Base-by-base conservation (phyloP, 2,113 vertebrate genomes). In the Lichenostomus cassidix region DNA sequence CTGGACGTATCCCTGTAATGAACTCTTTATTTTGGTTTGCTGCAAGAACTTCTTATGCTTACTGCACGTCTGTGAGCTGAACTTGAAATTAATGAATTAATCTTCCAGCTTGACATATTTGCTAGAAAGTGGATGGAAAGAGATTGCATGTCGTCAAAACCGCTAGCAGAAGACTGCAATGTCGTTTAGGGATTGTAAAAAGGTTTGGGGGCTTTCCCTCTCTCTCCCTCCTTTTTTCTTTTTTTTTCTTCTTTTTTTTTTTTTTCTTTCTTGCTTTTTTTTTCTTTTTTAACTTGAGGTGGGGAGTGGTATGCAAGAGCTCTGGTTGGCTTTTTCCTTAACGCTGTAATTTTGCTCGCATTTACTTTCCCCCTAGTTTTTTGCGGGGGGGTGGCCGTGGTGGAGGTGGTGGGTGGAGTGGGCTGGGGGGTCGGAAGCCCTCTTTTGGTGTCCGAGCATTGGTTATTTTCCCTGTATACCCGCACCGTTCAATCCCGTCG, bases 21-120 rank as follows among this genome's bases (percentile, higher is more conserved):
- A 98, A 98, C 97, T 96, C 97, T 98, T 97, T 98, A 97, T 98
- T 98, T 95, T 83, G 95, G 94, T 98, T 96, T 97, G 95, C 95
- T 96, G 90, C 91, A 92, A 96, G 97, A 97, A 98, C 91, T 97
- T 97, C 89, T 94, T 96, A 93, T 33, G 74, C 89, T 91, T 91
- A 85, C 96, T 93, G 65, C 95, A 87, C 78, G 95, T 86, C 96
- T 96, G 82, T 78, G 81, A 96, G 91, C 88, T 96, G 96, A 98
- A 97, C 95, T 98, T 97, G 91, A 96, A 97, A 98, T 98, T 97
- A 98, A 71, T 96, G 77, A 92, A 96, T 97, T 96, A 96, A 95
- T 97, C 96, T 97, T 97, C 79, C 68, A 82, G 63, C 65, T 95
- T 97, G 97, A 97, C 96, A 49, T 94, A 96, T 94, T 97, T 96